Conservation (phyloP, 2,797 vertebrate species). For the Falco biarmicus region DNA sequence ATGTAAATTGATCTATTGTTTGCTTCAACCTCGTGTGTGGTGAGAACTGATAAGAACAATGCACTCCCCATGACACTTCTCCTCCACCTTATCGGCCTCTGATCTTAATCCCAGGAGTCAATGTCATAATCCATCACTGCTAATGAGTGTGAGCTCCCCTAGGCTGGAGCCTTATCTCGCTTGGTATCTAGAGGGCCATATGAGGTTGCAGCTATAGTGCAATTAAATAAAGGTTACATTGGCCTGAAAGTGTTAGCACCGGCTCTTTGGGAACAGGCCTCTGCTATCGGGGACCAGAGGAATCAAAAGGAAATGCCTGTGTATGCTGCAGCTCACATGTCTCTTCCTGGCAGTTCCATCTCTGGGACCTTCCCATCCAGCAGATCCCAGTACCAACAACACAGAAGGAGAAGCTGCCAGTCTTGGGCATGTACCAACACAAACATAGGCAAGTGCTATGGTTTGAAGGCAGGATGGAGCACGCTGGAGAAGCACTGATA, state of each 20-base stretch:
- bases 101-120: constrained; percentile 42
- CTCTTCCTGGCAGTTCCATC: background rate
- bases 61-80: background rate
- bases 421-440: background rate
- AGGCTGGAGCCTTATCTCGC: constrained; percentile 21
- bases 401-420: background rate
- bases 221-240: constrained; percentile 41
- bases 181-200: background rate
- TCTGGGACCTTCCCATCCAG: background rate
- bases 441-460: accelerated
- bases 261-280: background rate
- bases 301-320: background rate
- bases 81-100: background rate
- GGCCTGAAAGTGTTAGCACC: background rate
- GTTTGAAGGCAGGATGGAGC: background rate
- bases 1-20: constrained; percentile 47
- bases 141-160: constrained; percentile 36
- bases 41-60: constrained; percentile 47
- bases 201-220: background rate
- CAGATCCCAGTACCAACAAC: background rate
- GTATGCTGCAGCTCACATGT: background rate
- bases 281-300: background rate
- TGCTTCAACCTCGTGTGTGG: background rate
- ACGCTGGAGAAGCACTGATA: background rate
- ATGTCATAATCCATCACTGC: constrained; percentile 10